Conservation (phyloP, 2,797 vertebrate genomes). For the Ara ararauna region DNA sequence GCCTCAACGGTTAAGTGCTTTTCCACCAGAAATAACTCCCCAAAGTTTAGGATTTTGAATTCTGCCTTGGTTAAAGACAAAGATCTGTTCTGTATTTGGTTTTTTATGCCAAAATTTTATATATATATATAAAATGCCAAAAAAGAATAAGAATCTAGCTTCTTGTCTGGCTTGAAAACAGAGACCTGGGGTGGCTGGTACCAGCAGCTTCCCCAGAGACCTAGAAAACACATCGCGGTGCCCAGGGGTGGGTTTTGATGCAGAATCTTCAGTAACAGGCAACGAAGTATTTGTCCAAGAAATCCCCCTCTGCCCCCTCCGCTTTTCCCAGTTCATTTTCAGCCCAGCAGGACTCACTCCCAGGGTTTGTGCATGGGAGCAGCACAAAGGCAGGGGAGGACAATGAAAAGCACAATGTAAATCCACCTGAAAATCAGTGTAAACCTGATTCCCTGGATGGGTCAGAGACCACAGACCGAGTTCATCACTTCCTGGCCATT, state of each 20-base stretch:
- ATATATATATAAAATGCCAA: not conserved
- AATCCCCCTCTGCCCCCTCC: not conserved
- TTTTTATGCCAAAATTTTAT: not conserved
- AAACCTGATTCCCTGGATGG: not conserved
- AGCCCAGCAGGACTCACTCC: not conserved
- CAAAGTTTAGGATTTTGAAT: not conserved
- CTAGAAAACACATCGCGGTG: not conserved
- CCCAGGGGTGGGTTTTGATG: not conserved
- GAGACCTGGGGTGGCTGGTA: not conserved
- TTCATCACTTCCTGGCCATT: not conserved
- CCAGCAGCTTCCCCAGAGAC: not conserved
- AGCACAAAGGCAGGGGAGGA: not conserved
- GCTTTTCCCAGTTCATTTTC: not conserved
- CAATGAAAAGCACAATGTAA: not conserved
- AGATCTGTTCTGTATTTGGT: accelerated
- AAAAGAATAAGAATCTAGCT: not conserved
- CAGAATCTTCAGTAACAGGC: not conserved
- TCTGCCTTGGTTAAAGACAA: not conserved
- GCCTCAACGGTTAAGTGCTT: not conserved
- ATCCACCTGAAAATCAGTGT: not conserved
- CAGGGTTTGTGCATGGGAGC: accelerated
- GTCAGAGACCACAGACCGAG: not conserved
- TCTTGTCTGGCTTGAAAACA: not conserved
- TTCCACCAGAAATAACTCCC: not conserved
- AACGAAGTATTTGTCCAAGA: not conserved